phyloP scores from a whole-genome alignment of 2,888 invertebrate genomes.

The Pollenia labialis region DNA sequence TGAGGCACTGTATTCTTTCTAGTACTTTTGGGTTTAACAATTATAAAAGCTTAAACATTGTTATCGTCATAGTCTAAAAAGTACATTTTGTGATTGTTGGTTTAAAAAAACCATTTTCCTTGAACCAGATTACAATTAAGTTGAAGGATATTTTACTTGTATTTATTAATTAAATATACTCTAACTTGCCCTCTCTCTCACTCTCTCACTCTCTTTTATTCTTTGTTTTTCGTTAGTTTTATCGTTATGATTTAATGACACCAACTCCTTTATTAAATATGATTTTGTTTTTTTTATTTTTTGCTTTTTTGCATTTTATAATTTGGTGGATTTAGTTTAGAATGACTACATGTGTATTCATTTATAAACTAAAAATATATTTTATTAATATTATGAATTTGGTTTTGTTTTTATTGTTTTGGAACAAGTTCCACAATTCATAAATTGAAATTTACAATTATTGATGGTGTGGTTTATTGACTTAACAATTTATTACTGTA shows the following conservation, averaged over 20 bases:
- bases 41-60: too few relatives aligned
- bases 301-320: slow-evolving; percentile 1
- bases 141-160: background rate
- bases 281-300: slow-evolving; percentile 25
- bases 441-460: slow-evolving; percentile 59
- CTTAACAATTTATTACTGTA: slow-evolving; percentile 67
- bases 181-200: background rate
- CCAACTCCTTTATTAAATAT: slow-evolving; percentile 42
- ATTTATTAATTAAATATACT: background rate
- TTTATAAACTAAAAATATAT: slow-evolving; percentile 29
- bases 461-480: slow-evolving; percentile 70
- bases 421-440: slow-evolving; percentile 29
- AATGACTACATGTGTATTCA: slow-evolving; percentile 28
- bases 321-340: slow-evolving; percentile 13
- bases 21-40: too few relatives aligned
- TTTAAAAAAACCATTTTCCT: too few relatives aligned
- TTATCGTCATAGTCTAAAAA: too few relatives aligned
- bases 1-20: too few relatives aligned
- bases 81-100: too few relatives aligned
- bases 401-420: background rate
- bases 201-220: background rate
- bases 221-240: background rate
- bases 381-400: slow-evolving; percentile 14
- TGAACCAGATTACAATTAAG: too few relatives aligned
- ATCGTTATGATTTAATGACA: slow-evolving; percentile 46